Conservation (phyloP, 2,888 invertebrate species). For the Leucophora obtusa region DNA sequence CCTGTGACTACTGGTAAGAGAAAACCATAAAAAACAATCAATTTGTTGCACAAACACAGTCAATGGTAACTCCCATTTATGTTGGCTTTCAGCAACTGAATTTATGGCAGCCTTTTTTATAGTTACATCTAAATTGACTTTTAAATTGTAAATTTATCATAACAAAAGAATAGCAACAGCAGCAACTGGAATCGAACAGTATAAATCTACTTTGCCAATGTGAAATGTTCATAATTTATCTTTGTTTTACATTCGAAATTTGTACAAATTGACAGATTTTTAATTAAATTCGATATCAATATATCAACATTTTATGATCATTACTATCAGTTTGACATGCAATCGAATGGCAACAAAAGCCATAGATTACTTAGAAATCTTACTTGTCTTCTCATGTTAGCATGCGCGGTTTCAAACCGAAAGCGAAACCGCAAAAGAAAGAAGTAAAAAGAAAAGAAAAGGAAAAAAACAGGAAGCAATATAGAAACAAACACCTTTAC, state of each 20-base stretch:
- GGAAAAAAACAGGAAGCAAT: too few relatives aligned
- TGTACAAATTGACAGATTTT: slow-evolving; percentile 63
- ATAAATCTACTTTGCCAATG: not conserved
- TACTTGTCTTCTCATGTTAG: too few relatives aligned
- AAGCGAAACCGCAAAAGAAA: too few relatives aligned
- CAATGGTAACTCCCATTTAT: slow-evolving; percentile 64
- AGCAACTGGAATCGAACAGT: not conserved
- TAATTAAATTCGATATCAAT: slow-evolving; percentile 64
- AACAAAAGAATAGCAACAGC: slow-evolving; percentile 65
- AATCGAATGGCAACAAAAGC: too few relatives aligned
- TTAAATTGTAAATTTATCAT: slow-evolving; percentile 78
- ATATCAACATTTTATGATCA: slow-evolving; percentile 52
- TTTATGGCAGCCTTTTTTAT: slow-evolving; percentile 77
- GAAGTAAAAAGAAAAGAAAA: too few relatives aligned
- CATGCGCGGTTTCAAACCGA: too few relatives aligned
- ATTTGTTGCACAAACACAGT: slow-evolving; percentile 64
- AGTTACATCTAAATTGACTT: slow-evolving; percentile 78
- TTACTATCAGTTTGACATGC: slow-evolving; percentile 23
- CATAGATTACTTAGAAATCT: too few relatives aligned
- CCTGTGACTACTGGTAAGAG: slow-evolving; percentile 22
- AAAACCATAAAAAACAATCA: slow-evolving; percentile 61
- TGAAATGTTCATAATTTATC: slow-evolving; percentile 51
- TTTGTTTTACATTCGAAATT: slow-evolving; percentile 51
- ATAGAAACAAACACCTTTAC: too few relatives aligned
- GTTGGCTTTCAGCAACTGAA: slow-evolving; percentile 70